Percentiles rank a stretch among this genome's conserved stretches.
Conservation (phyloP, 2,888 invertebrate genomes). For the Caenorhabditis plicata region DNA sequence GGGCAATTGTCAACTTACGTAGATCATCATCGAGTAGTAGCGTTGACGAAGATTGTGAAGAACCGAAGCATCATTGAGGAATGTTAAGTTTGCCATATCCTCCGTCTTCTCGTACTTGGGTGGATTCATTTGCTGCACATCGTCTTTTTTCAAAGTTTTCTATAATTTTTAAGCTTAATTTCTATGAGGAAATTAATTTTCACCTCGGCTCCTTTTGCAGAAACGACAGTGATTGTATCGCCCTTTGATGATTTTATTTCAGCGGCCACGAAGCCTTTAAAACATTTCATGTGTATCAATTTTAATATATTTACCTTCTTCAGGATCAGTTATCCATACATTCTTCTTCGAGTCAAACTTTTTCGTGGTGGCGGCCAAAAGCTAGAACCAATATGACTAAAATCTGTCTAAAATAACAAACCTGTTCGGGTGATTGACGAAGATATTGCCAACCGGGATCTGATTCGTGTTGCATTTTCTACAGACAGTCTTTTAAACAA, state of each 20-base stretch:
- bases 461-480: slow-evolving; percentile 35
- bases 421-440: slow-evolving; percentile 62
- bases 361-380: slow-evolving; percentile 56
- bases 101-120: slow-evolving; percentile 92
- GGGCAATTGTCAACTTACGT: slow-evolving; percentile 36
- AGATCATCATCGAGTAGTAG: slow-evolving; percentile 72
- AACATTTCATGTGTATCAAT: too few relatives aligned
- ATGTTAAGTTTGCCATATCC: slow-evolving; percentile 65
- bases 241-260: slow-evolving; percentile 94
- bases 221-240: slow-evolving; percentile 87
- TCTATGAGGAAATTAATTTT: slow-evolving; percentile 78
- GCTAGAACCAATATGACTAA: slow-evolving; percentile 10
- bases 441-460: slow-evolving; percentile 65
- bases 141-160: slow-evolving; percentile 64
- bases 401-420: slow-evolving; percentile 12
- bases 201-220: slow-evolving; percentile 81
- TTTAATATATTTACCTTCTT: too few relatives aligned
- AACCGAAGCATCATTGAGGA: slow-evolving; percentile 95
- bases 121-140: slow-evolving; percentile 84
- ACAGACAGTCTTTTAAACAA: neutral
- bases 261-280: slow-evolving; percentile 93
- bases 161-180: slow-evolving; percentile 4
- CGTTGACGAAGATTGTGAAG: slow-evolving; percentile 97
- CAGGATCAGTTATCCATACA: slow-evolving; percentile 97
- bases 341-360: slow-evolving; percentile 90